These are phyloP conservation scores for Podarcis cretensis DNA, from an alignment of 2,113 vertebrate genomes.

Conservation along the genomic window DNA sequence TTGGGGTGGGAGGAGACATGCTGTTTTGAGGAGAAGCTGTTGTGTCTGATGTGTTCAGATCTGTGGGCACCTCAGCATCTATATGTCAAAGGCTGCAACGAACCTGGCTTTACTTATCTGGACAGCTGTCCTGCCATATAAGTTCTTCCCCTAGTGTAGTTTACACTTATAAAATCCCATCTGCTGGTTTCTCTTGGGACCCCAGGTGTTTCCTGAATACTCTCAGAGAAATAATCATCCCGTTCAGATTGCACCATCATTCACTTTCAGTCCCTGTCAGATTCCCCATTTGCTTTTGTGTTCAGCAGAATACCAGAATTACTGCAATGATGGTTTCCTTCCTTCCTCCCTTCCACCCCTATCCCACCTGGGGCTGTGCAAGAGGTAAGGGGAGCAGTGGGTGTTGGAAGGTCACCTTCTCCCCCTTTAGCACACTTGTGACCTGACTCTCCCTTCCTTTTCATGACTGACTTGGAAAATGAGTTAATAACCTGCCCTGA, in stretches of 20 bases:
- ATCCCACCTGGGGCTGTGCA: neutral
- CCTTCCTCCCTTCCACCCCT: neutral
- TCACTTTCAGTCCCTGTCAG: conserved; percentile 33
- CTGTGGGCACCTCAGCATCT: neutral
- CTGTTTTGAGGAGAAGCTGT: neutral
- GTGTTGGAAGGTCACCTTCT: neutral
- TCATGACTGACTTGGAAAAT: neutral
- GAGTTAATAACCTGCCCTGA: conserved; percentile 3
- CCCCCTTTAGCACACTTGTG: neutral
- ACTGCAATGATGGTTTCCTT: conserved; percentile 11
- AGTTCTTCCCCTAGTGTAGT: neutral
- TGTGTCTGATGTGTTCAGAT: neutral
- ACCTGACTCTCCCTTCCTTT: neutral
- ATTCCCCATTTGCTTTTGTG: conserved; percentile 50
- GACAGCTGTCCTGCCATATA: neutral
- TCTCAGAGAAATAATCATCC: conserved; percentile 41
- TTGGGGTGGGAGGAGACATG: neutral
- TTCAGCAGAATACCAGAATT: conserved; percentile 31
- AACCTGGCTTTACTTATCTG: neutral
- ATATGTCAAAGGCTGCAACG: neutral
- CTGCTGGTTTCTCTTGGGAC: conserved; percentile 10
- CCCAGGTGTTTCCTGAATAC: conserved; percentile 45
- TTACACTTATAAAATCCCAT: conserved; percentile 30
- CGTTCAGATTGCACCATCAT: conserved; percentile 50
- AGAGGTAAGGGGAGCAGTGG: neutral